These are phyloP conservation scores for Xiphophorus couchianus DNA, from an alignment of 2,113 vertebrate species.

Conservation along the genomic window DNA sequence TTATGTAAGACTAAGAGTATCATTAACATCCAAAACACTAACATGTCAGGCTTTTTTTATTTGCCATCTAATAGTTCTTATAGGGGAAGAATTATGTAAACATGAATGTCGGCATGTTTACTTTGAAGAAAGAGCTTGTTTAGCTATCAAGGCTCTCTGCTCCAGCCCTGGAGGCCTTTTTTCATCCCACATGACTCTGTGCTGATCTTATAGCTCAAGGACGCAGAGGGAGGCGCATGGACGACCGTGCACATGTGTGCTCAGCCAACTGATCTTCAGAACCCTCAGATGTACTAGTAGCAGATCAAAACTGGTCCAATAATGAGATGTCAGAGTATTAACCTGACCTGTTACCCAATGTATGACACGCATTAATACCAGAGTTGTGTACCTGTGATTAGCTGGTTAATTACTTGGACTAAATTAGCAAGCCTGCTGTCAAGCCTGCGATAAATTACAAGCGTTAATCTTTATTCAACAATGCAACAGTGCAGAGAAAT, in stretches of 20 bases:
- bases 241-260: constrained; percentile 13
- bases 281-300: constrained; percentile 56
- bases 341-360: constrained; percentile 66
- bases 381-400: no score
- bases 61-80: constrained; percentile 11
- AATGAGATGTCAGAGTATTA: constrained; percentile 66
- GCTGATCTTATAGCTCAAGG: constrained; percentile 43
- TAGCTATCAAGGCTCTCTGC: constrained; percentile 11
- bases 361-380: constrained; percentile 39
- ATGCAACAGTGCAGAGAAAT: background rate
- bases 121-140: background rate
- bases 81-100: constrained; percentile 25
- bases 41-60: constrained; percentile 2
- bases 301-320: constrained; percentile 66
- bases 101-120: constrained; percentile 6
- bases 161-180: constrained; percentile 56
- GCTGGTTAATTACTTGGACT: no score
- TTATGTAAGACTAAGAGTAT: background rate
- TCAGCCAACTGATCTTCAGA: constrained; percentile 41
- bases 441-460: background rate
- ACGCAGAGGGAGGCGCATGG: constrained; percentile 41
- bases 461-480: background rate
- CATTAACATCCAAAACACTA: background rate
- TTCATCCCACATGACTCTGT: constrained; percentile 63
- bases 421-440: no score